Evolutionary conservation across 2,888 invertebrate species (phyloP).

Genomic region (Epinotia demarniana): DNA sequence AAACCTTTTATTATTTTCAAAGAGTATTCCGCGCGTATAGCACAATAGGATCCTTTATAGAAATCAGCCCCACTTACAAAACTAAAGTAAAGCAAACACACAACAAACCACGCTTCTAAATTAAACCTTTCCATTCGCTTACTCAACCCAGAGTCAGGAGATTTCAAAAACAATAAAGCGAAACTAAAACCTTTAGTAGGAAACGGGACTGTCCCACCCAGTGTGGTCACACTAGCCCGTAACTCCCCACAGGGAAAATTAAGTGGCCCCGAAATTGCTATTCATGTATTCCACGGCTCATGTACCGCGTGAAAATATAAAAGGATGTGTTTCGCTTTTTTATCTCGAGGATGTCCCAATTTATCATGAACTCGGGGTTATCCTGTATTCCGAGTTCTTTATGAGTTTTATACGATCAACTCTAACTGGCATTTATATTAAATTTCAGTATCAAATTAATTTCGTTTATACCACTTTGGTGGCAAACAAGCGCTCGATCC

Average conservation of each 20-base stretch:
- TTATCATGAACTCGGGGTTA: slow-evolving; percentile 39
- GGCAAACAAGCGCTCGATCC: neutral
- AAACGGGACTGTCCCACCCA: slow-evolving; percentile 44
- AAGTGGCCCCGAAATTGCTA: slow-evolving; percentile 54
- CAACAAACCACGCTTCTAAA: neutral
- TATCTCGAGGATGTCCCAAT: slow-evolving; percentile 45
- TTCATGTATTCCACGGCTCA: slow-evolving; percentile 53
- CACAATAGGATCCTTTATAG: neutral
- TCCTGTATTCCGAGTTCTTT: slow-evolving; percentile 11
- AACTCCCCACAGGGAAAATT: slow-evolving; percentile 53
- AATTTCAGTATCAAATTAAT: neutral
- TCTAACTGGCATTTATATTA: neutral
- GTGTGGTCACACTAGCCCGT: slow-evolving; percentile 44
- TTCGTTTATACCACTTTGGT: neutral
- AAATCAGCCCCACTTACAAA: slow-evolving; percentile 1
- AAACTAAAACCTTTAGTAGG: slow-evolving; percentile 47
- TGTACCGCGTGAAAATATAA: slow-evolving; percentile 48
- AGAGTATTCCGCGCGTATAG: neutral
- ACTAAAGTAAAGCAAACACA: slow-evolving; percentile 1
- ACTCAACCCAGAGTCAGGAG: slow-evolving; percentile 32
- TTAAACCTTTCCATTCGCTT: slow-evolving; percentile 19
- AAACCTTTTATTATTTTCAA: neutral
- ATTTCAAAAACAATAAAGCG: slow-evolving; percentile 49
- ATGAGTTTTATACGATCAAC: slow-evolving; percentile 2
- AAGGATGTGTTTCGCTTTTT: slow-evolving; percentile 47